phyloP scores from a whole-genome alignment of 2,888 invertebrate genomes.

The Epiblema foenella region DNA sequence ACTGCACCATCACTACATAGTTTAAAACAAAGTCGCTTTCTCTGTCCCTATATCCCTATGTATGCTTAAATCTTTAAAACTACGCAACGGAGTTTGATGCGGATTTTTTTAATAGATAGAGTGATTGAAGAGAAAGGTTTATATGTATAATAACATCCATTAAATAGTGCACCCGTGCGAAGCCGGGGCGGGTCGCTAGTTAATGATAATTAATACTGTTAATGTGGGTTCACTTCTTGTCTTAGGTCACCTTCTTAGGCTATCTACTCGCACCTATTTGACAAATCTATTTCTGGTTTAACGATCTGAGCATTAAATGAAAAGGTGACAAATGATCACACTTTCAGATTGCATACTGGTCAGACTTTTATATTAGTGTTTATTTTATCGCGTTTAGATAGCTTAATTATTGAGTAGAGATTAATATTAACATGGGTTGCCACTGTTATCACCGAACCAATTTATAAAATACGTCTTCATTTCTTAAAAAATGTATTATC shows the following conservation, averaged over 20 bases:
- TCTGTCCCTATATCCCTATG: no score
- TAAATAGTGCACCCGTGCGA: no score
- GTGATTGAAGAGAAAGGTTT: no score
- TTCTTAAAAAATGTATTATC: neutral
- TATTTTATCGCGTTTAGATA: neutral
- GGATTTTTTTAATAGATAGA: no score
- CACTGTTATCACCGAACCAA: neutral
- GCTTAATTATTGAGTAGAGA: neutral
- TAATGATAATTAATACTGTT: neutral
- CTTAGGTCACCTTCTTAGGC: no score
- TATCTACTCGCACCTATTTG: neutral
- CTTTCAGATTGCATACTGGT: neutral
- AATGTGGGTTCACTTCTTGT: no score
- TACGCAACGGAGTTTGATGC: no score
- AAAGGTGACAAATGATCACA: slow-evolving; percentile 3
- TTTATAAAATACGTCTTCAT: neutral
- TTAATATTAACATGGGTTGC: neutral
- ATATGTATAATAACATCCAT: no score
- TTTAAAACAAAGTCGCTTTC: no score
- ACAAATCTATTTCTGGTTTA: neutral
- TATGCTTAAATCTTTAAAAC: no score
- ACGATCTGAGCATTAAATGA: neutral
- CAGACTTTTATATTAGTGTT: neutral
- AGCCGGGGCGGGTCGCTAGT: no score
- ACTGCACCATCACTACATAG: no score